Base-by-base conservation (phyloP, 2,797 vertebrate species). In the Threskiornis aethiopicus region DNA sequence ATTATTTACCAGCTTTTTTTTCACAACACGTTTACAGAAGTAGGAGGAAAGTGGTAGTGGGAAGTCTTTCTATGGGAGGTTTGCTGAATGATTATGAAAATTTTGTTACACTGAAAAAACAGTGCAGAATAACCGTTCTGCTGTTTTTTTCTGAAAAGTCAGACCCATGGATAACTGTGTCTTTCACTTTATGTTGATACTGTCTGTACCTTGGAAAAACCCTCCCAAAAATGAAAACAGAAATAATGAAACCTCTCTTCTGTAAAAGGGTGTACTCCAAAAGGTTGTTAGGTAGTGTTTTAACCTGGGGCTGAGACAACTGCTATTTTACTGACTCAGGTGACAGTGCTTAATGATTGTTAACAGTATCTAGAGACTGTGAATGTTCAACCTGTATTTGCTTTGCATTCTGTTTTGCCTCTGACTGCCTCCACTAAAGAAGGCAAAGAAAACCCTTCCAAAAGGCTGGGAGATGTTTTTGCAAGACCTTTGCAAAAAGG, bases 371-470 rank as follows among this genome's bases (percentile, higher is more conserved):
- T 72, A 52, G 33, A 18, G 26, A 21, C 28, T 87, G 70, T 89
- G 22, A 94, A 91, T 91, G 62, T 86, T 95, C 92, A 93, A 80
- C 62, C 49, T 69, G 8, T 41, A 6, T 85, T 92, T 95, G 33
- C 71, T 61, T 83, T 79, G 86, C 69, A 64, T 72, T 87, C 46
- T 77, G 35, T 65, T 93, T 90, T 87, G 16, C 41, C 33, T 94
- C 77, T 29, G 19, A 47, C 24, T 64, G 26, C n/a, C 44, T 85
- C 37, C 51, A 20, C 46, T 66, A 13, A 71, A 54, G 61, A n/a
- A 49, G 37, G 10, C 37, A 58, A 58, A 66, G 54, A 67, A 76
- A 95, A 52, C 7, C 12, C 28, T 65, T 54, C 28, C 3, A 5
- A 55, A 96, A 71, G 24, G 9, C 28, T 75, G 37, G 4, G 41